Evolutionary conservation across 2,797 vertebrate species (phyloP).

Genomic region (Allobates femoralis): DNA sequence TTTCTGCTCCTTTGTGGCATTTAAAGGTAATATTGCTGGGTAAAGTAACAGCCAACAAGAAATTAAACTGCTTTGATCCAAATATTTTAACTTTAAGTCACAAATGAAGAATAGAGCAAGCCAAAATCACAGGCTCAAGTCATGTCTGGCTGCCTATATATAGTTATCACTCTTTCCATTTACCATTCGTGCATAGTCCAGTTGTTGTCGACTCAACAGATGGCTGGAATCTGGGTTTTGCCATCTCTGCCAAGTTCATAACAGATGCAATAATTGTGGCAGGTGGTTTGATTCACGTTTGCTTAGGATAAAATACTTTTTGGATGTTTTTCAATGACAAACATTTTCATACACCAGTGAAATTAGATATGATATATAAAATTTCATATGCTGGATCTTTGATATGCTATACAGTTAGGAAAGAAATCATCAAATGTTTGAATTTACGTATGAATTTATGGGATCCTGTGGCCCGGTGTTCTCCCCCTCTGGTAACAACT

Average conservation of each 20-base stretch:
- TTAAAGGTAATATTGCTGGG: neutral
- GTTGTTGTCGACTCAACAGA: constrained; percentile 56
- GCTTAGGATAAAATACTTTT: constrained; percentile 13
- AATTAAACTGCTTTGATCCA: constrained; percentile 15
- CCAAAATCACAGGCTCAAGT: constrained; percentile 30
- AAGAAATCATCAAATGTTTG: neutral
- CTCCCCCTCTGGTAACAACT: no score
- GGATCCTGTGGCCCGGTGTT: neutral
- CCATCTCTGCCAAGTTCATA: constrained; percentile 41
- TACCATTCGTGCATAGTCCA: constrained; percentile 35
- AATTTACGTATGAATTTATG: neutral
- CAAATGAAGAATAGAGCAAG: constrained; percentile 35
- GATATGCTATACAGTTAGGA: neutral
- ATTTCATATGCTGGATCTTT: neutral
- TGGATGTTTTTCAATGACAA: neutral
- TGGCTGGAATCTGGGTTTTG: constrained; percentile 43
- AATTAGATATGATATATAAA: constrained; percentile 26
- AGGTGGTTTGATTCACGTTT: constrained; percentile 51
- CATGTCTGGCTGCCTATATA: constrained; percentile 42
- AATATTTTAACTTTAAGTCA: constrained; percentile 25
- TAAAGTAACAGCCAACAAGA: constrained; percentile 17
- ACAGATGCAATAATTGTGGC: constrained; percentile 53
- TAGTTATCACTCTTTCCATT: constrained; percentile 53
- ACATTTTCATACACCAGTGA: neutral
- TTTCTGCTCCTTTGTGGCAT: neutral